Evolutionary conservation across 2,113 vertebrate species (phyloP), one percentile per base, ranked within the genome.

Genomic region (Zeus faber): DNA sequence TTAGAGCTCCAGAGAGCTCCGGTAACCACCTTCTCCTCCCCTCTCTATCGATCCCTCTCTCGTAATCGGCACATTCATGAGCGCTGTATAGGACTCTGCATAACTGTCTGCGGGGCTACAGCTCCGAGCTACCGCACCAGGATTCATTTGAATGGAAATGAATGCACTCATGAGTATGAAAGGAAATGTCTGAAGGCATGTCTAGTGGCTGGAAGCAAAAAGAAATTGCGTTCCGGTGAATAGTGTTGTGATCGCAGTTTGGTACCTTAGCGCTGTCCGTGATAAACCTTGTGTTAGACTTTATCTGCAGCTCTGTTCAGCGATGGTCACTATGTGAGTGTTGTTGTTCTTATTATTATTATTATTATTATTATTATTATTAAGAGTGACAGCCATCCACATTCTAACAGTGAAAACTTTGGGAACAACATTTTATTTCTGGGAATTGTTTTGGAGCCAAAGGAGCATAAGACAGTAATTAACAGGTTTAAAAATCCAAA

Each of bases 391-490:
- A 75, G 57, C 35, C 56, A 72, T 14, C 44, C 18, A 14, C 61
- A 71, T 49, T 64, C 11, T 53, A 76, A 87, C 77, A 85, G 70
- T 74, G 81, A 85, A 83, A 80, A 64, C 51, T 92, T 93, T 91
- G 92, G 93, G 92, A 94, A 93, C 92, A 95, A 94, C 89, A 92
- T 93, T 97, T 96, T 96, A 95, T 95, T 95, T 94, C 91, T 93
- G 93, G 94, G 93, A 93, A 93, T 91, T 93, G 91, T 90, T 89
- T 89, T 92, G 89, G 89, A 94, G 91, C 85, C 91, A 79, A 92
- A 91, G 92, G 90, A 92, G 88, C 90, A 90, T 89, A 89, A 86
- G 72, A 81, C 78, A 83, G 78, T 74, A 81, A 80, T 44, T 14
- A 75, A 85, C 59, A 65, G 75, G 72, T 77, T 58, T 21, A 91